These are phyloP conservation scores for Hymenochirus boettgeri DNA, from an alignment of 2,113 vertebrate genomes.

Conservation along the genomic window DNA sequence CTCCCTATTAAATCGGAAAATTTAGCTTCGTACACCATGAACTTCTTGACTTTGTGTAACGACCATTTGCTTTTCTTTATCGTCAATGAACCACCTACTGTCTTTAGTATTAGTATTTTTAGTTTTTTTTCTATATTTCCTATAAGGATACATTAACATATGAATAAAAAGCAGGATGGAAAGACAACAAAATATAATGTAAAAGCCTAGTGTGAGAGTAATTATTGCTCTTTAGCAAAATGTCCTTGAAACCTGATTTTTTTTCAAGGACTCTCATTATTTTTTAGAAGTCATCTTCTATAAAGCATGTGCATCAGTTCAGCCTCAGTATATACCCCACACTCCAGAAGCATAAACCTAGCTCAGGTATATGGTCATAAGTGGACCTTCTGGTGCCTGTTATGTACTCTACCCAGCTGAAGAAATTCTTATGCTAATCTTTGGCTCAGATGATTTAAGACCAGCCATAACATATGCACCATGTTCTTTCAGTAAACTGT, in stretches of 20 bases:
- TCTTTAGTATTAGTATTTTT: constrained; percentile 22
- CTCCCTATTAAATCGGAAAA: constrained; percentile 13
- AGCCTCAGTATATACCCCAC: constrained; percentile 19
- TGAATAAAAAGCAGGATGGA: constrained; percentile 2
- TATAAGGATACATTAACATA: constrained; percentile 20
- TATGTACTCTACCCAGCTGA: constrained; percentile 31
- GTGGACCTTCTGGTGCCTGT: constrained; percentile 31
- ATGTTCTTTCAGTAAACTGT: constrained; percentile 54
- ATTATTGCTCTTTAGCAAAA: constrained; percentile 28
- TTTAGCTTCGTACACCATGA: constrained; percentile 9
- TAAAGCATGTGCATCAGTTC: constrained; percentile 19
- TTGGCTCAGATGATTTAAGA: constrained; percentile 60
- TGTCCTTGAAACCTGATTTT: constrained; percentile 7
- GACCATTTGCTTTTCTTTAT: constrained; percentile 18
- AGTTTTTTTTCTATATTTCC: constrained; percentile 25
- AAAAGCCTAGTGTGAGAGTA: constrained; percentile 25
- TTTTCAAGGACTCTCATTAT: constrained; percentile 16
- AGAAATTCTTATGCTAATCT: constrained; percentile 43
- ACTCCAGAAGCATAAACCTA: constrained; percentile 32
- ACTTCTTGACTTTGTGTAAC: constrained; percentile 23
- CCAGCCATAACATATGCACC: constrained; percentile 48
- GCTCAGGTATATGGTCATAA: constrained; percentile 37
- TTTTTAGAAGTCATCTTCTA: constrained; percentile 13
- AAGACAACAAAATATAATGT: constrained; percentile 21
- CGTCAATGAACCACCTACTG: constrained; percentile 6